Evolutionary conservation across 2,888 invertebrate species (phyloP), one percentile per base, ranked within the genome.

Genomic region (Trimorus sp.): DNA sequence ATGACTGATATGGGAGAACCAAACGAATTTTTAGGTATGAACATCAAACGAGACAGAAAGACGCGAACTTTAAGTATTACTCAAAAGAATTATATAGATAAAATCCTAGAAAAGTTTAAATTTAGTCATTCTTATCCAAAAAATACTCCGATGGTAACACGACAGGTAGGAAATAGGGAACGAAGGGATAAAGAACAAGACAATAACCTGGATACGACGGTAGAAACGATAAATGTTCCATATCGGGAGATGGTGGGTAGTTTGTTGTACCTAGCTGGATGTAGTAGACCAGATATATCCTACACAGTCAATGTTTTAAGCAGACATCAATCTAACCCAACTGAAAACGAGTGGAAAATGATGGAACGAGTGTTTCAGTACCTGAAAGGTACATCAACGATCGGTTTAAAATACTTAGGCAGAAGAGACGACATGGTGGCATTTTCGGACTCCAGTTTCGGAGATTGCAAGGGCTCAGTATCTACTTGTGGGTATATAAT

Each of bases 1-100:
- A 85, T 85, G 83, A 84, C 78, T 56, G 79, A 83, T 53, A 26
- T 86, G 4, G 86, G 85, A 26, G 84, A 83, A 79, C 82, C 86
- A 3, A 77, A 66, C 54, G 71, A 66, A 16, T 84, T 84, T 56
- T 63, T 84, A 12, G 85, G 82, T 49, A 85, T 85, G 73, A 78
- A 69, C 26, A 83, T 87, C 16, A 38, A 62, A 45, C 80, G 85
- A 83, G 42, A 82, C 42, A 82, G 80, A 77, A 51, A 54, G 68
- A 69, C 79, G 26, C 53, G 54, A 59, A 59, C 16, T 1, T 38
- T 73, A 12, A 14, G 8, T 9, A 48, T 83, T 4, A 73, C 26
- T 11, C 82, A 83, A 59, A 45, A 69, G 48, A 26, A 26, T 3
- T 26, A 26, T 26, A 26, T 26, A 26, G 26, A 60, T 7, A 83